Evolutionary conservation across 1,140 invertebrate genomes (phyloP).

Genomic region (Heterodera carotae): DNA sequence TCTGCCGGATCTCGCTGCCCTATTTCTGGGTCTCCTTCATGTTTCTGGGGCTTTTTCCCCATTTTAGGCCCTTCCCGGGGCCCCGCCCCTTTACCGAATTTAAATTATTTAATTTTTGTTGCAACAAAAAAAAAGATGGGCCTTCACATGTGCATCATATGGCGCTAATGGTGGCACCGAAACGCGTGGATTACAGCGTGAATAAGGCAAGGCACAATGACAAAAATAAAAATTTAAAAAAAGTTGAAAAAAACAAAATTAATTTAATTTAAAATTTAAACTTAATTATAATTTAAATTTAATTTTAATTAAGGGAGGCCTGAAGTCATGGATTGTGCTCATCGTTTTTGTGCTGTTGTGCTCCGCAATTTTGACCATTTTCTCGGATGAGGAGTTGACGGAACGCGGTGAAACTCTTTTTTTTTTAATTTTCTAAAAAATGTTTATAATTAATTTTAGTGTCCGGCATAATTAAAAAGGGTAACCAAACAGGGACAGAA

Average conservation of each 20-base stretch:
- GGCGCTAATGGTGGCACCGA: conserved; percentile 56
- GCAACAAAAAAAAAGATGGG: conserved; percentile 36
- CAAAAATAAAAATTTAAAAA: too few species aligned
- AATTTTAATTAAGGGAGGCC: conserved; percentile 48
- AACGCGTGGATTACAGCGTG: conserved; percentile 50
- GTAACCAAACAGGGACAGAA: too few species aligned
- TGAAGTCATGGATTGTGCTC: conserved; percentile 50
- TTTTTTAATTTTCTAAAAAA: conserved; percentile 8
- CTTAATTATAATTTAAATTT: conserved; percentile 11
- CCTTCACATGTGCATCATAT: conserved; percentile 55
- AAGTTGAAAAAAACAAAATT: too few species aligned
- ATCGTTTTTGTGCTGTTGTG: conserved; percentile 57
- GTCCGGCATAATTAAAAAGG: too few species aligned
- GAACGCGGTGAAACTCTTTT: conserved; percentile 2
- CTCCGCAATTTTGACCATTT: conserved; percentile 56
- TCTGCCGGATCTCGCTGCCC: too few species aligned
- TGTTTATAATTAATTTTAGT: conserved; percentile 5
- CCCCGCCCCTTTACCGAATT: too few species aligned
- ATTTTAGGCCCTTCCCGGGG: too few species aligned
- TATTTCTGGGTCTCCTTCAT: too few species aligned
- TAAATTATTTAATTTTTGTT: not conserved
- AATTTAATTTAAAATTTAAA: too few species aligned
- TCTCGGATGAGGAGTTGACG: conserved; percentile 55
- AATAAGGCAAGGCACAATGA: conserved; percentile 49
- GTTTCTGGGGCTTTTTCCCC: too few species aligned